Percentiles rank a stretch among this genome's conserved stretches.
These are phyloP conservation scores for Mustela lutreola DNA, from an alignment of 2,113 vertebrate genomes.

Conservation along the genomic window DNA sequence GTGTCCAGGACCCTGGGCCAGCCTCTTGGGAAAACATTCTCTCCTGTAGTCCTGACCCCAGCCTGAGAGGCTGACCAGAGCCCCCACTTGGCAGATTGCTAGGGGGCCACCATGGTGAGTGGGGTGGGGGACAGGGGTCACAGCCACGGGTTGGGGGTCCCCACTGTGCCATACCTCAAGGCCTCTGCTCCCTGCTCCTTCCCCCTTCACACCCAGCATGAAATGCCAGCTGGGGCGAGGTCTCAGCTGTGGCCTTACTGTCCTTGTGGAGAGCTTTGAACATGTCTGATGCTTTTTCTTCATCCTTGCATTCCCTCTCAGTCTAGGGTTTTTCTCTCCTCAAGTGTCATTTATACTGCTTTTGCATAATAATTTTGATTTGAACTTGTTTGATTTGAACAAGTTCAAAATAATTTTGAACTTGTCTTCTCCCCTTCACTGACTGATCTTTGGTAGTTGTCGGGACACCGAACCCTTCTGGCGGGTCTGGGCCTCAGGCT, in stretches of 20 bases:
- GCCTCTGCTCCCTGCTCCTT: not conserved
- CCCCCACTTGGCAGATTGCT: not conserved
- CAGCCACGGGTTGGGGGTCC: no score
- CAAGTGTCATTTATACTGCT: not conserved
- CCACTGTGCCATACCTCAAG: not conserved
- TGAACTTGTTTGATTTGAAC: no score
- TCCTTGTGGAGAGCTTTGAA: not conserved
- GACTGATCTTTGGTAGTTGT: not conserved
- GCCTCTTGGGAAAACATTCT: not conserved
- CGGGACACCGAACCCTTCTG: not conserved
- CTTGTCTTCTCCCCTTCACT: not conserved
- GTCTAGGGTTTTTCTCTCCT: not conserved
- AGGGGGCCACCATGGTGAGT: not conserved
- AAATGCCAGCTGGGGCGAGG: not conserved
- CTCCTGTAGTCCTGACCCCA: not conserved
- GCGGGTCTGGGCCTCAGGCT: accelerated
- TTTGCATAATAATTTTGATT: not conserved
- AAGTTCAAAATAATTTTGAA: not conserved
- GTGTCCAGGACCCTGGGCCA: not conserved
- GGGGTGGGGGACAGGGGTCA: not conserved
- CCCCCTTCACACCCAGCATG: accelerated
- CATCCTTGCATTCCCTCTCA: not conserved
- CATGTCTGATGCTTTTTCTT: not conserved
- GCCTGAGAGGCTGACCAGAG: not conserved
- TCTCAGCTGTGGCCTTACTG: accelerated